phyloP scores from a whole-genome alignment of 2,113 vertebrate genomes.

The Herpetotheres cachinnans region DNA sequence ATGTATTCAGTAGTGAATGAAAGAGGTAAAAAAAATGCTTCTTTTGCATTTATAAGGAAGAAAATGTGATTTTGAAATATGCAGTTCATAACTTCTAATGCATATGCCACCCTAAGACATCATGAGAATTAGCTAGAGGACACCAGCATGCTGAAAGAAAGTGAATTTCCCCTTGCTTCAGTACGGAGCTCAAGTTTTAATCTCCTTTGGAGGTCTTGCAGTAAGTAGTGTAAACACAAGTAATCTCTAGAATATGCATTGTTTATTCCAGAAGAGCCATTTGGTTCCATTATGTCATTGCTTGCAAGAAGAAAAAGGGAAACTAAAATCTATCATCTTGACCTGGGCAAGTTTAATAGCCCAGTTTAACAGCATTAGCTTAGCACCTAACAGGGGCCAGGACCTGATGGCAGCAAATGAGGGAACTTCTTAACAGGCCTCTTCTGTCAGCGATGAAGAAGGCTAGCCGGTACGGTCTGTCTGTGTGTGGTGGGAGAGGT shows the following conservation, averaged over 20 bases:
- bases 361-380: background rate
- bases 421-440: background rate
- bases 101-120: background rate
- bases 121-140: background rate
- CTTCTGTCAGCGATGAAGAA: background rate
- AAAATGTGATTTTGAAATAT: background rate
- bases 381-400: background rate
- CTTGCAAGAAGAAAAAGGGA: conserved; percentile 25
- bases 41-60: background rate
- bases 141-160: background rate
- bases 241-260: conserved; percentile 51
- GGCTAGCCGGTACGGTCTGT: fast-evolving
- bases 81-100: background rate
- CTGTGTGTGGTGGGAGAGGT: background rate
- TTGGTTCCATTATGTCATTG: conserved; percentile 64
- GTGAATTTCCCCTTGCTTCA: background rate
- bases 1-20: background rate
- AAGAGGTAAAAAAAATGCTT: background rate
- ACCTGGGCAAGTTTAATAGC: conserved; percentile 22
- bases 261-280: conserved; percentile 55
- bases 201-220: conserved; percentile 46
- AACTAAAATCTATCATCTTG: conserved; percentile 38
- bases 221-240: conserved; percentile 25
- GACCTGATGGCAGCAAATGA: background rate
- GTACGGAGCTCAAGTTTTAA: background rate